Percentiles rank a stretch among this genome's conserved stretches.
phyloP scores from a whole-genome alignment of 1,140 invertebrate genomes.

The Diachasma alloeum region DNA sequence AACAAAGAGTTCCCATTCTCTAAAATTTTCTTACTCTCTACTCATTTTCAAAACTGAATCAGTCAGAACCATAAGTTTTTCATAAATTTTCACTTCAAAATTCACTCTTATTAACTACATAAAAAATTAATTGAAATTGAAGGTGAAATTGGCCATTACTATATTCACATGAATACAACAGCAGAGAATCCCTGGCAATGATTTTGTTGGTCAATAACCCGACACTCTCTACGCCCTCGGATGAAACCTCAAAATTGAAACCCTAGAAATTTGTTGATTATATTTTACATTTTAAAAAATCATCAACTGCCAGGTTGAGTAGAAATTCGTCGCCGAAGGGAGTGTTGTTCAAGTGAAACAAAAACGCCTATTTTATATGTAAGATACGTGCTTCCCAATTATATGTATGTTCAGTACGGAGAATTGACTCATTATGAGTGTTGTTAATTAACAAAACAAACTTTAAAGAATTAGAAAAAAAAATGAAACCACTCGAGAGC shows the following conservation, averaged over 20 bases:
- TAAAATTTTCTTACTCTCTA: no score
- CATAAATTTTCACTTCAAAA: no score
- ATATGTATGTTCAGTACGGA: background rate
- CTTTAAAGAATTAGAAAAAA: background rate
- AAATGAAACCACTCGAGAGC: background rate
- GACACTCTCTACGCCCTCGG: background rate
- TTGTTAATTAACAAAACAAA: background rate
- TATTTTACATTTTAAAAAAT: background rate
- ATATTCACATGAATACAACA: background rate
- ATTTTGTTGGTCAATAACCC: slow-evolving; percentile 2
- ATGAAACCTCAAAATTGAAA: background rate
- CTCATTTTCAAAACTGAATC: no score
- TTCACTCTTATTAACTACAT: no score
- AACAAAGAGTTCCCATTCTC: no score
- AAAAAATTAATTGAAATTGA: background rate
- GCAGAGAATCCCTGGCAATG: background rate
- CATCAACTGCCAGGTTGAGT: background rate
- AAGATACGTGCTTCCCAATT: slow-evolving; percentile 12
- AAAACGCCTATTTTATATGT: slow-evolving; percentile 2
- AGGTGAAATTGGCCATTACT: background rate
- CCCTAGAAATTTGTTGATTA: background rate
- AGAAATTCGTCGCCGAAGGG: background rate
- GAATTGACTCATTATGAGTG: background rate
- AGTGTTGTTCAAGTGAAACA: background rate
- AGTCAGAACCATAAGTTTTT: no score